Conservation (phyloP, 2,113 vertebrate genomes). For the Tetraodon nigroviridis region DNA sequence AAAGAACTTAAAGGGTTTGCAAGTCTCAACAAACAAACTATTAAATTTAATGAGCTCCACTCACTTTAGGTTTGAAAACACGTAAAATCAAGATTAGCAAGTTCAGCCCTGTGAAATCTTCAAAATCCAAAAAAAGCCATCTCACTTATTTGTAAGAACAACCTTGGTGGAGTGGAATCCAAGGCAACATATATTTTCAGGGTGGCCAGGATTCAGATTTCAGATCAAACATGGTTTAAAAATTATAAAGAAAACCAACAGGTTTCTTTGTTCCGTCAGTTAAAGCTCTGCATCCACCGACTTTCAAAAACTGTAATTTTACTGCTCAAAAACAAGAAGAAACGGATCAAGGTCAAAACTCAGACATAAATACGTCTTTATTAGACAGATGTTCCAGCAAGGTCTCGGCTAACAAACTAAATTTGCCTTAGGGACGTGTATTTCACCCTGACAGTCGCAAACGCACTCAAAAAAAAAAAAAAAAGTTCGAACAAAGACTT, state of each 20-base stretch:
- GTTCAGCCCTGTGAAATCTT: too few relatives aligned
- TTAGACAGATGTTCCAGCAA: conserved; percentile 30
- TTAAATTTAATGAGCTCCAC: too few relatives aligned
- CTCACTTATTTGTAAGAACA: too few relatives aligned
- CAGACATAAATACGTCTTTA: conserved; percentile 10
- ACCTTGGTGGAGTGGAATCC: too few relatives aligned
- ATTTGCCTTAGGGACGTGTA: conserved; percentile 13
- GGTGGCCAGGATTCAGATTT: not conserved
- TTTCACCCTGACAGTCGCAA: conserved; percentile 13
- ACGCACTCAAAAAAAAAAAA: not conserved
- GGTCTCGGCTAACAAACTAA: conserved; percentile 1
- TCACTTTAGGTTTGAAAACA: too few relatives aligned
- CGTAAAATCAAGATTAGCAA: too few relatives aligned
- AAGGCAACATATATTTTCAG: too few relatives aligned
- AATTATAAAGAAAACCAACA: not conserved
- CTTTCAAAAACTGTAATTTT: not conserved
- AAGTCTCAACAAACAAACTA: too few relatives aligned
- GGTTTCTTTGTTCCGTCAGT: not conserved
- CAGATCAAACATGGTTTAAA: not conserved
- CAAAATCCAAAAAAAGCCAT: too few relatives aligned
- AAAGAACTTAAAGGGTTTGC: too few relatives aligned
- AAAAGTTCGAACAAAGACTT: conserved; percentile 2
- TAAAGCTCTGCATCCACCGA: not conserved
- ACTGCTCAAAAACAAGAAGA: not conserved
- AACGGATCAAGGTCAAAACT: not conserved